These are phyloP conservation scores for Tridacna gigas DNA, from an alignment of 2,888 invertebrate genomes.

Conservation along the genomic window DNA sequence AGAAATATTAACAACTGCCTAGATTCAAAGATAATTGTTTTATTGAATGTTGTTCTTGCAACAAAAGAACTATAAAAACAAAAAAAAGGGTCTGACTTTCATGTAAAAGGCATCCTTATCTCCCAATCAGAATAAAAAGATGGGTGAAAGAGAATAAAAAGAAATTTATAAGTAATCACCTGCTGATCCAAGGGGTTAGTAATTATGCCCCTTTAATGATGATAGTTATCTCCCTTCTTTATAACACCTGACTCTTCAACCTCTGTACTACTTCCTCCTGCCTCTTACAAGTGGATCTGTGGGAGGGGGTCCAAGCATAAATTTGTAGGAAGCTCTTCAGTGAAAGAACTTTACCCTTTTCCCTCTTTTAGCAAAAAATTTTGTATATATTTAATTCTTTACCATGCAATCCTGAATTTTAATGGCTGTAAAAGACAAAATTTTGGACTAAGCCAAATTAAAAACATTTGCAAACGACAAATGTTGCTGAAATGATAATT, in stretches of 20 bases:
- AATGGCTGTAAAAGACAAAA: too few species aligned
- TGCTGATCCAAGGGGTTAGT: conserved; percentile 15
- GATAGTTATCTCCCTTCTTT: conserved; percentile 55
- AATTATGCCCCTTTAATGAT: conserved; percentile 46
- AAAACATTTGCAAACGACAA: too few species aligned
- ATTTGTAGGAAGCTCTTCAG: conserved; percentile 37
- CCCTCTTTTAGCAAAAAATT: too few species aligned
- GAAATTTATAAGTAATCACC: conserved; percentile 11
- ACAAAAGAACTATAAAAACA: neutral
- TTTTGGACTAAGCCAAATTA: too few species aligned
- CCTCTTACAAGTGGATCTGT: conserved; percentile 46
- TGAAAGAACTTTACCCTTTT: neutral
- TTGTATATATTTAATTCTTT: too few species aligned
- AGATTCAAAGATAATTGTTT: too few species aligned
- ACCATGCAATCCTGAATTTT: too few species aligned
- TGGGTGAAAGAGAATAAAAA: conserved; percentile 26
- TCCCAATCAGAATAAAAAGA: neutral
- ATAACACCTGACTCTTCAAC: conserved; percentile 54
- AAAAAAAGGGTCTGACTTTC: neutral
- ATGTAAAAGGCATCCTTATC: neutral
- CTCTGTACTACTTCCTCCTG: conserved; percentile 18
- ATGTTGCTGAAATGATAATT: too few species aligned
- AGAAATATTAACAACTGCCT: neutral
- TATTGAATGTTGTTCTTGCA: too few species aligned
- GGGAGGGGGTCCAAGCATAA: conserved; percentile 44